Base-by-base conservation (phyloP, 2,797 vertebrate species). In the Rhinatrema bivittatum region DNA sequence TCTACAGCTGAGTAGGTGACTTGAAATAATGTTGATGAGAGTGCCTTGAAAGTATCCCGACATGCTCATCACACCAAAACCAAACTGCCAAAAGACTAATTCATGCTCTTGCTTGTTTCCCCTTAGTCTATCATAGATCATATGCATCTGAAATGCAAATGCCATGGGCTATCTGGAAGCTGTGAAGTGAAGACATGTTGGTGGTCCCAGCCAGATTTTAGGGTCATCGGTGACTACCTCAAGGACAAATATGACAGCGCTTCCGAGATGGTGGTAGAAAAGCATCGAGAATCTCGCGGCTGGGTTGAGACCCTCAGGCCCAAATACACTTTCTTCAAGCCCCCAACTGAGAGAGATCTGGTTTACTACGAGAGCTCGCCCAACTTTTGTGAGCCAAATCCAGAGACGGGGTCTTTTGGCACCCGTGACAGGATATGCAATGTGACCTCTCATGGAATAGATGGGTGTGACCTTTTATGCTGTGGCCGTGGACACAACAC, bases 201-300 rank as follows among this genome's bases (percentile, higher is more conserved):
- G 96, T 97, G 91, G 90, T 94, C 96, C 9, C 96, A 98, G 70
- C 96, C 94, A 0, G 93, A 97, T 56, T 99, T 99, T 70, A 76
- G 94, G 31, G 82, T 87, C 32, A 89, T 98, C 1, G 93, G 96
- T 0, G 93, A 99, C 78, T 95, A 94, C 78, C 91, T 99, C 72
- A 99, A 99, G 76, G 96, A 99, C 74, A 99, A 98, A 67, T 99
- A 99, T 0, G 94, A 99, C 76, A 98, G 94, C 4, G 93, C 94
- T 3, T 99, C 96, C 0, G 96, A 99, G 66, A 99, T 99, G 96
- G 86, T 93, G 48, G 96, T 97, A 60, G 96, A 98, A 60, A 98
- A 97, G 36, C 96, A 99, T 45, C 81, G 88, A 2, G 96, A 99
- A 63, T 98, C 96, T 4, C 89, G 94, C 0, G 96, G 96, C 33